phyloP scores from a whole-genome alignment of 2,797 vertebrate species.

The Eulemur coronatus region DNA sequence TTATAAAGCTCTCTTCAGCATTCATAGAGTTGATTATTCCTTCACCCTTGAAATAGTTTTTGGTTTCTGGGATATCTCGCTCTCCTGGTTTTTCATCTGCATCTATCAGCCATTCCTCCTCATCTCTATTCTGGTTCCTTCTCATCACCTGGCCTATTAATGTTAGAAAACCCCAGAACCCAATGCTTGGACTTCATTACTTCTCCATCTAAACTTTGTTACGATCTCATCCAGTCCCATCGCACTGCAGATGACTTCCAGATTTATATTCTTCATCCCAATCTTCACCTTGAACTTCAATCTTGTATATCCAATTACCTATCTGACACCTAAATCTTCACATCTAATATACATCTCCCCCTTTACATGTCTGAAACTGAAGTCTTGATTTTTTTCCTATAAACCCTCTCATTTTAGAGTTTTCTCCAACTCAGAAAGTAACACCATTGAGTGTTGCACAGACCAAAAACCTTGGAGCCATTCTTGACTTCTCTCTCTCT shows the following conservation, averaged over 20 bases:
- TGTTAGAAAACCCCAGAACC: neutral
- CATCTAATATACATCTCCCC: neutral
- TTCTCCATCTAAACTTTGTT: neutral
- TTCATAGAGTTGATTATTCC: neutral
- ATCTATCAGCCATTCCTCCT: neutral
- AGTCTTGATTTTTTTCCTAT: neutral
- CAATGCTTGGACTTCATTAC: neutral
- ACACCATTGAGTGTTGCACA: neutral
- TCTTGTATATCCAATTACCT: neutral
- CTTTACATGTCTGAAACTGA: neutral
- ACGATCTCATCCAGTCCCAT: neutral
- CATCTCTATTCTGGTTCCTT: neutral
- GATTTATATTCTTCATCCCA: neutral
- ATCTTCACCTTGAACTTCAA: neutral
- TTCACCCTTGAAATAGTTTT: neutral
- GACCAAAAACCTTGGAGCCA: neutral
- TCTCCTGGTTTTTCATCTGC: neutral
- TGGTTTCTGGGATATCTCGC: neutral
- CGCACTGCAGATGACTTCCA: neutral
- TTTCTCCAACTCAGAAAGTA: neutral
- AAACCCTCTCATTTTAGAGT: neutral
- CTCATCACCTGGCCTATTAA: neutral
- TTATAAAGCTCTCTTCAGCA: neutral
- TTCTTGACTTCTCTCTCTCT: neutral
- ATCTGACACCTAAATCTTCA: neutral